These are phyloP conservation scores for Strix aluco DNA, from an alignment of 2,113 vertebrate genomes.

Conservation along the genomic window DNA sequence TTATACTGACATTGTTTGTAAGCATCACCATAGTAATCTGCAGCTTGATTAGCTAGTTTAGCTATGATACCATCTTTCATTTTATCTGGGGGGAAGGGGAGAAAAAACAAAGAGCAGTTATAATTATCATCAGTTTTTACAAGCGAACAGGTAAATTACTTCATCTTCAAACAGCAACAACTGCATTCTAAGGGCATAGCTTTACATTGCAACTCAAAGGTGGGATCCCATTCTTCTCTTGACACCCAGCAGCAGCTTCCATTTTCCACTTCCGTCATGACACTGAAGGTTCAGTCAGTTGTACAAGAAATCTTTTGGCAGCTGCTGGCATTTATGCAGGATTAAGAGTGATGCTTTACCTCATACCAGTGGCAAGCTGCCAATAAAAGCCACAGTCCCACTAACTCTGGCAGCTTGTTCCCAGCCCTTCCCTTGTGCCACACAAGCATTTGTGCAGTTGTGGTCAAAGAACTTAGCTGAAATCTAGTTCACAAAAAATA, in stretches of 20 bases:
- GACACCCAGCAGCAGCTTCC: background rate
- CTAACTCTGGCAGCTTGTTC: background rate
- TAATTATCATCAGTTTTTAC: background rate
- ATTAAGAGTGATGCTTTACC: background rate
- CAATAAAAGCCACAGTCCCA: background rate
- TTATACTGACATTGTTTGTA: constrained; percentile 99
- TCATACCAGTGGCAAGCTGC: background rate
- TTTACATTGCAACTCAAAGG: background rate
- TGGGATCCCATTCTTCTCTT: background rate
- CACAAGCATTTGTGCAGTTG: background rate
- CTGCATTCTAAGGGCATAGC: background rate
- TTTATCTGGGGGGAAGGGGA: constrained; percentile 80
- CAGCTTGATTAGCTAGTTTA: constrained; percentile 95
- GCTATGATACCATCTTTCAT: constrained; percentile 98
- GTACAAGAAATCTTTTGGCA: background rate
- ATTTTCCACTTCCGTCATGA: background rate
- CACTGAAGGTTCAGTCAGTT: background rate
- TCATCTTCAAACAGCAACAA: background rate
- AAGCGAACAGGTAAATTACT: background rate
- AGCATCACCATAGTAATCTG: constrained; percentile 96
- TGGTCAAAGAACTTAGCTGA: background rate
- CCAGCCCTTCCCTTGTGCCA: background rate
- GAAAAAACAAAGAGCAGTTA: background rate
- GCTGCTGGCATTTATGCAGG: background rate
- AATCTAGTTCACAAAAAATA: background rate